Conservation (phyloP, 2,113 vertebrate genomes). For the Neofelis nebulosa region DNA sequence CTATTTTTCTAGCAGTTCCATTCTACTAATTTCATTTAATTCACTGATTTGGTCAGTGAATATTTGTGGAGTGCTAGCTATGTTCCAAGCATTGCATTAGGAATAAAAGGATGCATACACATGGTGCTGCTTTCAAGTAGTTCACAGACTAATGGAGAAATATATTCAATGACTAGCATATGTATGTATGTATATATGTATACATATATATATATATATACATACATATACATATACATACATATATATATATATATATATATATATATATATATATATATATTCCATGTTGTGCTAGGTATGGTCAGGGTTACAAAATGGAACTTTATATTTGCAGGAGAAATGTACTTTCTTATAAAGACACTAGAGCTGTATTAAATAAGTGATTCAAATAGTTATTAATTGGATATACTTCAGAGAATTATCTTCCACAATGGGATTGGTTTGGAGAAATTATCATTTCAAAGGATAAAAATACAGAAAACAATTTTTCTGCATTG, state of each 20-base stretch:
- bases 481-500: background rate
- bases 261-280: no score
- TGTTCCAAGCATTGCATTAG: background rate
- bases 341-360: background rate
- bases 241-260: no score
- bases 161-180: background rate
- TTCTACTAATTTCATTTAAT: background rate
- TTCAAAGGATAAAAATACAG: background rate
- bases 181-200: no score
- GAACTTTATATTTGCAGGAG: background rate
- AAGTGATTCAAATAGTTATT: background rate
- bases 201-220: no score
- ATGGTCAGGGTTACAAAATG: background rate
- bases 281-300: background rate
- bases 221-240: no score
- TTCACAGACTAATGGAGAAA: background rate
- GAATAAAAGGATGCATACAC: background rate
- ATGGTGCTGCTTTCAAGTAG: background rate
- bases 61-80: background rate
- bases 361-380: background rate
- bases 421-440: background rate
- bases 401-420: background rate
- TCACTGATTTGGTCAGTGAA: background rate
- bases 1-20: background rate
- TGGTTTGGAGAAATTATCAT: background rate